Evolutionary conservation across 1,140 invertebrate species (phyloP), one percentile per base, ranked within the genome.

Genomic region (Hylyphantes graminicola): DNA sequence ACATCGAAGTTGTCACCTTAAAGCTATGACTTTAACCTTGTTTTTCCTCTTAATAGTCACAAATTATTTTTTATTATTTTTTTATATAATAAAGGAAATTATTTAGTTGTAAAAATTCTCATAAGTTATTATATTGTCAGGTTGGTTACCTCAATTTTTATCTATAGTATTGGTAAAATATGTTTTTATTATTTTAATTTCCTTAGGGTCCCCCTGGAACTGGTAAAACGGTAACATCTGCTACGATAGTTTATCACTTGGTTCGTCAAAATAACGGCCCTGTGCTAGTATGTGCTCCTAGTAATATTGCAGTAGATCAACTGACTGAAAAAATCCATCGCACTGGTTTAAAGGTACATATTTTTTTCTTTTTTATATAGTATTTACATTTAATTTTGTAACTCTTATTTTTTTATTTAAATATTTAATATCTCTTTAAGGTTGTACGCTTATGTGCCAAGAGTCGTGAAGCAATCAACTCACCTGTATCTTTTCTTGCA

Each of bases 251-350:
- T 0, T 99, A 99, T 89, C 98, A 99, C 89, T 91, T 99, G 54
- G 97, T 97, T 0, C 96, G 98, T 89, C 96, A 98, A 88, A 95
- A 94, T 8, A 90, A 91, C 68, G 96, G 97, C 4, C 96, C 97
- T 0, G 97, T 99, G 0, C 90, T 99, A 0, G 98, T 99, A 0
- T 99, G 98, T 90, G 98, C 98, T 4, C 98, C 98, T 0, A 98
- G 96, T 19, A 99, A 99, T 89, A 99, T 98, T 11, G 98, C 98
- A 64, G 98, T 99, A 0, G 98, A 99, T 90, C 98, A 99, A 88
- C 91, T 99, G 3, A 99, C 98, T 0, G 98, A 99, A 90, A 99
- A 99, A 90, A 99, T 99, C 70, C 98, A 99, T 89, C 93, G 94
- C 86, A 99, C 98, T 19, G 98, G 98, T 63, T 91, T 99, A 13